Conservation (phyloP, 2,113 vertebrate genomes). For the Egretta garzetta region DNA sequence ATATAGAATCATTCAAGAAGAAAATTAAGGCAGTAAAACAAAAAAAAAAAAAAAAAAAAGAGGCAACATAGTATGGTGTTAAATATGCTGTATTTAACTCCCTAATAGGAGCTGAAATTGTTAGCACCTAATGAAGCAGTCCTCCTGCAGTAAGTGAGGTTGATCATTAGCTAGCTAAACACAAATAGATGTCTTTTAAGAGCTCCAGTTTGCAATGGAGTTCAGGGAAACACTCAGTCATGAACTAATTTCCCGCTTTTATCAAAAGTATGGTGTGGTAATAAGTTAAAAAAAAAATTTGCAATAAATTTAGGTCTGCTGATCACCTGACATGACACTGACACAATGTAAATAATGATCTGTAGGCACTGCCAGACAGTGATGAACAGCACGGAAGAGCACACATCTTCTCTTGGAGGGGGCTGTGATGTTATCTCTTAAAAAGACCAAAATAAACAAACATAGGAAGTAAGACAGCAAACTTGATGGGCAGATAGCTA, state of each 20-base stretch:
- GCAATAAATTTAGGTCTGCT: background rate
- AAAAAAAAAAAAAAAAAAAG: background rate
- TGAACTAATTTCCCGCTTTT: background rate
- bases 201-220: background rate
- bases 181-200: background rate
- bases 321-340: background rate
- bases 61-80: background rate
- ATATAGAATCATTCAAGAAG: background rate
- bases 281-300: conserved; percentile 8
- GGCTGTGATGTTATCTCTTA: background rate
- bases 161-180: background rate
- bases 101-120: background rate
- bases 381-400: background rate
- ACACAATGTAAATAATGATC: background rate
- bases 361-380: background rate
- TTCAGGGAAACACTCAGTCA: background rate
- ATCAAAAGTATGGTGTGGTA: background rate
- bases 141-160: background rate
- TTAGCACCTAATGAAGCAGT: background rate
- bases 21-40: background rate
- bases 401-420: background rate
- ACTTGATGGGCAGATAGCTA: background rate
- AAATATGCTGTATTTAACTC: background rate
- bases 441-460: background rate
- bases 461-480: background rate